These are phyloP conservation scores for western clawed frog (Xenopus tropicalis) DNA, from an alignment of 2,113 vertebrate genomes.

Conservation along the genomic window DNA sequence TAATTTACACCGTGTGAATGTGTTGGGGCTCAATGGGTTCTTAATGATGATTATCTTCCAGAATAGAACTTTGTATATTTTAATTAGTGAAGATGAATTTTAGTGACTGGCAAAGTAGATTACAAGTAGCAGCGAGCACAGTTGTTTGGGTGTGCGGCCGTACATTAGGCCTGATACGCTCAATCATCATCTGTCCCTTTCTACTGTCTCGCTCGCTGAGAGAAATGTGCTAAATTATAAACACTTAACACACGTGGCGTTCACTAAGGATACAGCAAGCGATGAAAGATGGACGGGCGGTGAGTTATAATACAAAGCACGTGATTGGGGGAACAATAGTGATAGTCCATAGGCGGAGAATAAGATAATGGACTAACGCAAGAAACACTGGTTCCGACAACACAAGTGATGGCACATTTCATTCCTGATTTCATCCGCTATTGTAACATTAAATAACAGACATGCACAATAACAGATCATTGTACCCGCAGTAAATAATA, in stretches of 20 bases:
- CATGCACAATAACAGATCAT: background rate
- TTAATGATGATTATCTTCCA: slow-evolving; percentile 22
- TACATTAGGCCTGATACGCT: background rate
- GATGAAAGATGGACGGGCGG: background rate
- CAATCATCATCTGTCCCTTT: slow-evolving; percentile 5
- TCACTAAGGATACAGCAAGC: background rate
- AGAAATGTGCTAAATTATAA: background rate
- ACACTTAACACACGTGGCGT: background rate
- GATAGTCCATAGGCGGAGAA: background rate
- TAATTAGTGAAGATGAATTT: slow-evolving; percentile 23
- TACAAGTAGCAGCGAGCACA: background rate
- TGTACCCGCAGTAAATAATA: slow-evolving; percentile 36
- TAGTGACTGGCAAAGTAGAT: background rate
- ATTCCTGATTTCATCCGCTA: no score
- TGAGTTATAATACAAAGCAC: background rate
- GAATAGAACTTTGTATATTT: slow-evolving; percentile 31
- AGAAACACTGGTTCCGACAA: no score
- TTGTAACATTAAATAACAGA: no score
- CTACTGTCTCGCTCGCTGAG: background rate
- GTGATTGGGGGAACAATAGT: slow-evolving; percentile 4
- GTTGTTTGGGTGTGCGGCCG: background rate
- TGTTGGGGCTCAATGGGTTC: slow-evolving; percentile 8
- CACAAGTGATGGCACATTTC: no score
- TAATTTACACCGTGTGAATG: slow-evolving; percentile 12
- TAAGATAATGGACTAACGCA: slow-evolving; percentile 13